Conservation (phyloP, 2,797 vertebrate genomes). For the Paguma larvata region DNA sequence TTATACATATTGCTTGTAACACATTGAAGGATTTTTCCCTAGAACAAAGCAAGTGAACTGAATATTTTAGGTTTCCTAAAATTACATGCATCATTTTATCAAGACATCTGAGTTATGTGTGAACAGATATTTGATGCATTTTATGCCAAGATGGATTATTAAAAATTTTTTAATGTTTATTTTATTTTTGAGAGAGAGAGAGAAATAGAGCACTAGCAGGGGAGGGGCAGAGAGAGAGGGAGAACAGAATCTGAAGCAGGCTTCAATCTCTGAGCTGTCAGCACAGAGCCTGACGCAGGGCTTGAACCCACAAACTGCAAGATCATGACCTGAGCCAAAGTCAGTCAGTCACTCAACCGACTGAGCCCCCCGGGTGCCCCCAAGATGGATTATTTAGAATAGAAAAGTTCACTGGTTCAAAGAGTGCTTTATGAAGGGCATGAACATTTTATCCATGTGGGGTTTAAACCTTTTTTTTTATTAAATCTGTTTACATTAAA, state of each 20-base stretch:
- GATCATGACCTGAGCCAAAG: too few species aligned
- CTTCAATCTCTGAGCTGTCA: too few species aligned
- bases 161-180: not conserved
- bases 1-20: not conserved
- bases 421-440: not conserved
- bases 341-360: too few species aligned
- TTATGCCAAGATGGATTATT: not conserved
- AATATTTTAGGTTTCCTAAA: constrained; percentile 45
- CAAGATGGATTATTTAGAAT: not conserved
- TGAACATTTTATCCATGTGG: not conserved
- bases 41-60: not conserved
- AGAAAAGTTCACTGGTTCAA: not conserved
- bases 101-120: not conserved
- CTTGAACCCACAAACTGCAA: too few species aligned
- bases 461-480: not conserved
- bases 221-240: too few species aligned
- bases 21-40: not conserved
- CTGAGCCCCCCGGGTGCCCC: too few species aligned
- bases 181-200: too few species aligned
- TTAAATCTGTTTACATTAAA: not conserved
- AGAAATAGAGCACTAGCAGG: too few species aligned
- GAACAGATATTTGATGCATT: not conserved
- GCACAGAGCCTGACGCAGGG: too few species aligned
- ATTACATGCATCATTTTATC: not conserved
- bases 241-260: too few species aligned